Evolutionary conservation across 2,888 invertebrate species (phyloP), one percentile per base, ranked within the genome.

Genomic region (Ephialtes manifestator): DNA sequence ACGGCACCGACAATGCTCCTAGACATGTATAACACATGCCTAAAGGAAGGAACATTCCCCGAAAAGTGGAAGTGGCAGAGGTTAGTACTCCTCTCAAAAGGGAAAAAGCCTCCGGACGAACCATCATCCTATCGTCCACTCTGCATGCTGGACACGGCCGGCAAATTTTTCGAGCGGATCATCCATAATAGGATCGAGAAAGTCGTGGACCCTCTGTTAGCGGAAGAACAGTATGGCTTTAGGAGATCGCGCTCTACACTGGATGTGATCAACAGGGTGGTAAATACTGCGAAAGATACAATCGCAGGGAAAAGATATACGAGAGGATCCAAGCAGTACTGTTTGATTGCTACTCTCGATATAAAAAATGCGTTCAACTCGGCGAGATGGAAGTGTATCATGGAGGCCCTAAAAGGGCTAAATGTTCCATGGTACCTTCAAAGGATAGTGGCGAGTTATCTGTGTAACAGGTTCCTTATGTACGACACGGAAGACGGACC

Each of bases 401-500:
- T 53, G 53, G 53, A 53, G n/a, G n/a, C 53, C n/a, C 15, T 63
- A 35, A 35, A 63, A 31, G n/a, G 35, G 31, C 39, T 63, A 13
- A 39, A 15, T 11, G n/a, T 63, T 13, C 63, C 63, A 11, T 55
- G 55, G 18, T 88, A 89, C 70, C 79, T 89, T 10, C 43, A n/a
- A 31, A 39, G 81, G 39, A 76, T 88, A 28, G 28, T 89, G n/a
- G 76, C 74, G 71, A 82, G 77, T 72, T 89, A 88, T 78, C 80
- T 89, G 15, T 76, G 75, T 18, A 76, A 87, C 31, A 35, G 88
- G 20, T 39, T 20, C 15, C 77, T 89, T 24, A 15, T 58, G 10
- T 87, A 86, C 75, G 77, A 78, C 43, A 82, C 84, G 20, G 77
- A 77, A 18, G 81, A 82, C 4, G 83, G 85, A 15, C 28, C 58